Percentiles rank a stretch among this genome's conserved stretches.
These are phyloP conservation scores for Silvanus unidentatus DNA, from an alignment of 2,888 invertebrate genomes.

Conservation along the genomic window DNA sequence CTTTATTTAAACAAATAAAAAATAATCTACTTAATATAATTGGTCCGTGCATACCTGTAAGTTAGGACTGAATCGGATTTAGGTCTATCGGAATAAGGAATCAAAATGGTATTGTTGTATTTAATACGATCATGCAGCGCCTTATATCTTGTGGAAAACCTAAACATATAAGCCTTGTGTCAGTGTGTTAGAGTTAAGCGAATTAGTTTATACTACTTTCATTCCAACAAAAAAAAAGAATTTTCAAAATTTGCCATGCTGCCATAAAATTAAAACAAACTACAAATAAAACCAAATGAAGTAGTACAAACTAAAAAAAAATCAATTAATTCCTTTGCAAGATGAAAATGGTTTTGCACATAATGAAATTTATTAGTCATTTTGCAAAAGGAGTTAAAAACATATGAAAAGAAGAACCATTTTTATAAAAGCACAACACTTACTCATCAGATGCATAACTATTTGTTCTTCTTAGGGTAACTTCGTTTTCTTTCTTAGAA, in stretches of 20 bases:
- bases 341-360: constrained; percentile 9
- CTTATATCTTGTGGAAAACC: constrained; percentile 85
- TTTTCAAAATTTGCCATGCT: constrained; percentile 4
- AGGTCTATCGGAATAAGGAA: constrained; percentile 29
- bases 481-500: constrained; percentile 53
- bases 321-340: constrained; percentile 23
- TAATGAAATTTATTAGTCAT: constrained; percentile 24
- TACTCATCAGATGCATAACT: constrained; percentile 86
- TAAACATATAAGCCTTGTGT: constrained; percentile 46
- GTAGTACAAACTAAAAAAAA: constrained; percentile 18
- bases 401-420: constrained; percentile 11
- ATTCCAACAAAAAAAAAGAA: constrained; percentile 19
- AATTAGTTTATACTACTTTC: constrained; percentile 33
- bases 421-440: constrained; percentile 49
- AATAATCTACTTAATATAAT: constrained; percentile 9
- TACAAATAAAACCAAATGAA: constrained; percentile 6
- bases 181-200: constrained; percentile 28
- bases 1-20: no score
- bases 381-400: constrained; percentile 37
- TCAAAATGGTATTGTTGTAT: constrained; percentile 60
- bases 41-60: constrained; percentile 40
- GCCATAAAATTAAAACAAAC: neutral
- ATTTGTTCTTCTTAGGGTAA: constrained; percentile 72
- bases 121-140: constrained; percentile 85
- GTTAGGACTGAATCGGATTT: constrained; percentile 36